Evolutionary conservation across 2,797 vertebrate genomes (phyloP), one percentile per base, ranked within the genome.

Genomic region (Acanthurus tractus): DNA sequence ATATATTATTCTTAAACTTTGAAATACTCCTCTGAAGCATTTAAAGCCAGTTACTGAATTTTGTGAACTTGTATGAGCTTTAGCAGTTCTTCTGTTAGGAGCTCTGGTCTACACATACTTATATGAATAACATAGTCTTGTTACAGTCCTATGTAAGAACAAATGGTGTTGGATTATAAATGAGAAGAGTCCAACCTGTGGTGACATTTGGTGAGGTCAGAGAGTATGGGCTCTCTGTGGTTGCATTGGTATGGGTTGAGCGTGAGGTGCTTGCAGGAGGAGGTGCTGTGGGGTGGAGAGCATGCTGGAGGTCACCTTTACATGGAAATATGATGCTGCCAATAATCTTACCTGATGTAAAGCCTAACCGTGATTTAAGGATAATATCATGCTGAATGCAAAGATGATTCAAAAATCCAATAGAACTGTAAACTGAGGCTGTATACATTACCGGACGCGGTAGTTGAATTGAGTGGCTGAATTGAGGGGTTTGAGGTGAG

Each of bases 231-330:
- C 38, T 15, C 3, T 0, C 20, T 61, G 0, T 74, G 59, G 20
- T 0, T 42, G 49, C 0, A 23, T 0, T 67, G 81, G 0, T 0
- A 74, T 23, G 12, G 56, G 46, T 1, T 58, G 48, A 12, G 71
- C 7, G 3, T 53, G 55, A 11, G 49, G 0, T 76, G 78, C 0
- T 42, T 81, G 77, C 0, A 62, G 45, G 42, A 59, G 20, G 0
- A 49, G 15, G 25, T 73, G 0, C 86, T 90, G 83, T 55, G 64
- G 63, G 74, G 71, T 48, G 55, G 52, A 87, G 57, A 83, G 67
- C 79, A 89, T 23, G 66, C 38, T 69, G 63, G 34, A 71, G 38
- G 73, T 89, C 65, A 89, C 13, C 34, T 57, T 84, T 25, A 66
- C 1, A 15, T n/a, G 36, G 12, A 78, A 83, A 63, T 3, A 59